phyloP scores from a whole-genome alignment of 2,888 invertebrate genomes.

The Clepsis dumicolana region DNA sequence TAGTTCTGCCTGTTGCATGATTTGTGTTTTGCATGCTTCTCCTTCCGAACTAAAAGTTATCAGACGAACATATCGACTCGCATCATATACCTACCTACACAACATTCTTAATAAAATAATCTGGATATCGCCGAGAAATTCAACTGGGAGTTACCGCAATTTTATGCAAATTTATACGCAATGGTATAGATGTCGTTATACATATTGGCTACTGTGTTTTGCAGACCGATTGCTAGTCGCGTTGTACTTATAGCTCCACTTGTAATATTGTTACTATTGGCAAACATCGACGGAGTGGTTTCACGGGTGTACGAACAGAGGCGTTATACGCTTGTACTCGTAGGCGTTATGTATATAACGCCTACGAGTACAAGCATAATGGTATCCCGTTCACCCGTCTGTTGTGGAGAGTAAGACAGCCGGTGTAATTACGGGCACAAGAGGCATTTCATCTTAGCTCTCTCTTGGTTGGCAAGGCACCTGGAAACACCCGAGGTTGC shows the following conservation, averaged over 20 bases:
- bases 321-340: too few species aligned
- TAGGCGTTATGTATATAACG: too few species aligned
- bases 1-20: conserved; percentile 52
- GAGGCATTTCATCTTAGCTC: too few species aligned
- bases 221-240: neutral
- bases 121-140: neutral
- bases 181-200: conserved; percentile 1
- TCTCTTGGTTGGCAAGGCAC: too few species aligned
- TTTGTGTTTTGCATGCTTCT: conserved; percentile 42
- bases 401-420: too few species aligned
- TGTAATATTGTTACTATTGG: neutral
- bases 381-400: too few species aligned
- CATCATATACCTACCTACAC: neutral
- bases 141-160: too few species aligned
- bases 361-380: too few species aligned
- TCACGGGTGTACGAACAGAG: too few species aligned
- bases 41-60: conserved; percentile 47
- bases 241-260: neutral
- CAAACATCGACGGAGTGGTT: too few species aligned
- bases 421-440: too few species aligned
- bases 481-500: too few species aligned
- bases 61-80: neutral
- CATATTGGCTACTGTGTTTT: neutral
- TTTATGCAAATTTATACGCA: conserved; percentile 8
- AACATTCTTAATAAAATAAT: neutral